These are phyloP conservation scores for Tricholaema leucomelas DNA, from an alignment of 2,113 vertebrate genomes.

Conservation along the genomic window DNA sequence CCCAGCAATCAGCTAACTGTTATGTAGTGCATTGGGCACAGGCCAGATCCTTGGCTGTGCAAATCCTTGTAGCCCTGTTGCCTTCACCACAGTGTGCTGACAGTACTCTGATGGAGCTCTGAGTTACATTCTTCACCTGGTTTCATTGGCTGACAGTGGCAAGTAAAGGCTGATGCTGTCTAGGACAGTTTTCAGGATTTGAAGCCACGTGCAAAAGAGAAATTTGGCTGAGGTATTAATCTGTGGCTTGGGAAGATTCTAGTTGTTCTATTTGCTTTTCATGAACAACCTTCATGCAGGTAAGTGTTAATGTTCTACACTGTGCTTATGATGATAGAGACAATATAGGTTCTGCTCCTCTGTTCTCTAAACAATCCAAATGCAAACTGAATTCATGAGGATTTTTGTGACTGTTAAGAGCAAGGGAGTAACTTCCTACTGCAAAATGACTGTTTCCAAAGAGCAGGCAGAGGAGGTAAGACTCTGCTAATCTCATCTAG, in stretches of 20 bases:
- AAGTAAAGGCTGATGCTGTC: neutral
- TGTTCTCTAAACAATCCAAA: neutral
- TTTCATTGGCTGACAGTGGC: neutral
- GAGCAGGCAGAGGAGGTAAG: neutral
- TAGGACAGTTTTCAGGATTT: neutral
- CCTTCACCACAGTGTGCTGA: neutral
- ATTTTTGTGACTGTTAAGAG: neutral
- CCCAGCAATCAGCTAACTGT: neutral
- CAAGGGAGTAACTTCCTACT: neutral
- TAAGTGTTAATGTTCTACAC: neutral
- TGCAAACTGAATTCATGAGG: neutral
- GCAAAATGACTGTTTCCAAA: neutral
- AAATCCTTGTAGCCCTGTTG: neutral
- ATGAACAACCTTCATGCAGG: neutral
- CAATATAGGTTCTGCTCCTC: neutral
- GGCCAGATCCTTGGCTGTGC: neutral
- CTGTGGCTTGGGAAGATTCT: neutral
- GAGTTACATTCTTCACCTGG: neutral
- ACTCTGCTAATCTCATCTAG: neutral
- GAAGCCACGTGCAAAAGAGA: neutral
- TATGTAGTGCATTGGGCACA: neutral
- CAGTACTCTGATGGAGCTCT: neutral
- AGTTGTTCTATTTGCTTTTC: neutral
- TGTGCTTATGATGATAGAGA: neutral
- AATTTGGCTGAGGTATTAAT: neutral